These are phyloP conservation scores for Plemyria rubiginata DNA, from an alignment of 2,888 invertebrate genomes.

Conservation along the genomic window DNA sequence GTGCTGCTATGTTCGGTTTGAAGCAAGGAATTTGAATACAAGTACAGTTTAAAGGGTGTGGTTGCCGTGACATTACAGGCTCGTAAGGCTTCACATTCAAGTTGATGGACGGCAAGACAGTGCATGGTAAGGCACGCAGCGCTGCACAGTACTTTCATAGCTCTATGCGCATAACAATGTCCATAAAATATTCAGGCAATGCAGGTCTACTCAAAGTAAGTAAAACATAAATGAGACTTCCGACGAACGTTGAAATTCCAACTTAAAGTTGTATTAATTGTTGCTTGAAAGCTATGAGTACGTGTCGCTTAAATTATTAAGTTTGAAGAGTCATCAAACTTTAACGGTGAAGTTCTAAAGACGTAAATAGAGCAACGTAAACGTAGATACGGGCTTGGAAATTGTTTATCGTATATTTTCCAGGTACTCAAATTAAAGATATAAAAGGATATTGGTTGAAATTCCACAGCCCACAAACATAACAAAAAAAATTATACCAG, in stretches of 20 bases:
- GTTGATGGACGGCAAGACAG: no score
- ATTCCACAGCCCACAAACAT: no score
- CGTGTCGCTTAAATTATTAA: conserved; percentile 26
- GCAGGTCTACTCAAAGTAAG: conserved; percentile 45
- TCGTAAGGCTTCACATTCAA: no score
- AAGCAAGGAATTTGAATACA: no score
- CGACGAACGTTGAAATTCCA: conserved; percentile 50
- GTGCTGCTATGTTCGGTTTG: no score
- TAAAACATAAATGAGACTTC: conserved; percentile 54
- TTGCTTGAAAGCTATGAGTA: conserved; percentile 33
- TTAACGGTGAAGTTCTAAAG: conserved; percentile 14
- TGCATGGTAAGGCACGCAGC: no score
- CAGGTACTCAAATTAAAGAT: no score
- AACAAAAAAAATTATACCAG: no score
- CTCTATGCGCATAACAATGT: conserved; percentile 5
- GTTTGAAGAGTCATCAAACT: conserved; percentile 24
- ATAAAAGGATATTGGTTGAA: no score
- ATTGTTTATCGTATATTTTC: not conserved
- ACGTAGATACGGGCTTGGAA: conserved; percentile 1
- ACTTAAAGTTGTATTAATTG: conserved; percentile 56
- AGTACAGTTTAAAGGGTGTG: no score
- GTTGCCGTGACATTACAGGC: no score
- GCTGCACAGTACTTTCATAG: conserved; percentile 6
- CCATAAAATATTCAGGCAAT: conserved; percentile 47
- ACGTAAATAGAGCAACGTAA: conserved; percentile 13